Conservation (phyloP, 2,888 invertebrate species). For the Athalia cordata region DNA sequence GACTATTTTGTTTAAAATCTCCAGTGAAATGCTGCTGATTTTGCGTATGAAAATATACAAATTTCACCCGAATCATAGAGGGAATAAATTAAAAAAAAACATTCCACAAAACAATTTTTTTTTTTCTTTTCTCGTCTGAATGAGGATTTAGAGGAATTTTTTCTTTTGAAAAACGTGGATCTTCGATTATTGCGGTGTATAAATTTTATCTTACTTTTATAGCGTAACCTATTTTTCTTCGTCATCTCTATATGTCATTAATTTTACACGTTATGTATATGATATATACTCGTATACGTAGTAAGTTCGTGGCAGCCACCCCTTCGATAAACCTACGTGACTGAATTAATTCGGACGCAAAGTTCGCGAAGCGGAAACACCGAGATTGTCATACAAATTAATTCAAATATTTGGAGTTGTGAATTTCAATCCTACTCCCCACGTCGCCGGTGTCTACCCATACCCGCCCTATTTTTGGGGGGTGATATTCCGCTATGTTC, state of each 20-base stretch:
- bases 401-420: conserved; percentile 62
- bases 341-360: conserved; percentile 57
- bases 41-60: no score
- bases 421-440: conserved; percentile 35
- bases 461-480: not conserved
- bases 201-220: conserved; percentile 46
- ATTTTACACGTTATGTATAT: no score
- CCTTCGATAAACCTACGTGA: conserved; percentile 54
- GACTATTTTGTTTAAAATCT: no score
- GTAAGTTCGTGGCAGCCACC: not conserved
- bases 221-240: not conserved
- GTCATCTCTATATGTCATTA: conserved; percentile 50
- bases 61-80: no score
- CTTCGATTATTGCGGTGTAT: no score
- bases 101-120: no score
- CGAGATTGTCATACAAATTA: conserved; percentile 62
- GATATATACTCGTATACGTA: no score
- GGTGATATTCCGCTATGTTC: conserved; percentile 3
- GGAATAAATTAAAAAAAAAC: no score
- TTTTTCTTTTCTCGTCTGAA: no score
- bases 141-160: no score
- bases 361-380: conserved; percentile 52
- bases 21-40: no score
- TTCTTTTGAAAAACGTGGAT: no score
- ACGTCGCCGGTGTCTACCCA: not conserved